Percentiles rank a stretch among this genome's conserved stretches.
Evolutionary conservation across 1,140 invertebrate genomes (phyloP).

Genomic region (Drosophila suzukii): DNA sequence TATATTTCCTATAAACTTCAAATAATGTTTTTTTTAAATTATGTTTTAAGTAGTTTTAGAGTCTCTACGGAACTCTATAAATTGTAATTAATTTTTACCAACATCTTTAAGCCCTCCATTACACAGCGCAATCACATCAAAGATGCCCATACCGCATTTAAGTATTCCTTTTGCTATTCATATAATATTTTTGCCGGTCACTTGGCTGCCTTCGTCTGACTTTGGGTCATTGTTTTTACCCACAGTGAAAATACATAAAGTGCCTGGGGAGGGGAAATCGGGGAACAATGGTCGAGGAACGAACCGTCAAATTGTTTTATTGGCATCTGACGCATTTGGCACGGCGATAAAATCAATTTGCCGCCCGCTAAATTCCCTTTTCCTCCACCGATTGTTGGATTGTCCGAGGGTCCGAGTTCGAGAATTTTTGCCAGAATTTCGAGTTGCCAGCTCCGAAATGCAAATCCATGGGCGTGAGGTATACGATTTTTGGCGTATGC

Average conservation of each 20-base stretch:
- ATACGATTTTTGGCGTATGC: slow-evolving; percentile 18
- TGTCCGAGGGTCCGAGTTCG: slow-evolving; percentile 6
- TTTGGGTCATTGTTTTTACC: slow-evolving; percentile 8
- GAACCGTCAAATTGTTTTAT: slow-evolving; percentile 76
- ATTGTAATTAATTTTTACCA: background rate
- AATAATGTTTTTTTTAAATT: background rate
- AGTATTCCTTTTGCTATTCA: background rate
- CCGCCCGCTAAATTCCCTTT: slow-evolving; percentile 40
- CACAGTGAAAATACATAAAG: background rate
- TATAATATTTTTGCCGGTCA: slow-evolving; percentile 14
- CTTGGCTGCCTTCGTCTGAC: slow-evolving; percentile 4
- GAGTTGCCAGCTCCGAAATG: background rate
- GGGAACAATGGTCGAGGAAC: slow-evolving; percentile 54
- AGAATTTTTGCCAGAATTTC: background rate
- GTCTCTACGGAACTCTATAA: background rate
- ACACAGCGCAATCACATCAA: background rate
- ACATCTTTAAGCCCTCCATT: background rate
- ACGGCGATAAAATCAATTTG: slow-evolving; percentile 77
- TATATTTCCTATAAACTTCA: too few species aligned
- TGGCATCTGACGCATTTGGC: slow-evolving; percentile 69
- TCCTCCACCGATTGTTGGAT: slow-evolving; percentile 7
- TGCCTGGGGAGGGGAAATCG: too few species aligned
- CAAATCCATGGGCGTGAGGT: slow-evolving; percentile 51
- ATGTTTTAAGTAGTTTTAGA: background rate
- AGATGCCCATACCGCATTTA: background rate